Conservation (phyloP, 1,140 invertebrate species). For the Mercenaria mercenaria region DNA sequence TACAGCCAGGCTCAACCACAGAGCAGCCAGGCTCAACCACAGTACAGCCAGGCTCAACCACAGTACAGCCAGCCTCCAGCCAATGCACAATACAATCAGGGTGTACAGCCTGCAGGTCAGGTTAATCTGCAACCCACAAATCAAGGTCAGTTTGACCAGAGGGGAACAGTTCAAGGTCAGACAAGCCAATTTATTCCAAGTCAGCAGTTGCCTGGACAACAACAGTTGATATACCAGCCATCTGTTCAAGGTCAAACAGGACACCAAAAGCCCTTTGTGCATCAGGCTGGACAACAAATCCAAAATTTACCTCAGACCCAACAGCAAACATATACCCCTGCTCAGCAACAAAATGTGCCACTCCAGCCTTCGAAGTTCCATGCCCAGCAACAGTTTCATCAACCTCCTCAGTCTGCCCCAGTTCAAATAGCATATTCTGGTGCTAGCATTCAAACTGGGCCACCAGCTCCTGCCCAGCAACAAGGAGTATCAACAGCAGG, state of each 20-base stretch:
- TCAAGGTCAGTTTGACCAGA: constrained; percentile 16
- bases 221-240: constrained; percentile 6
- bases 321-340: constrained; percentile 16
- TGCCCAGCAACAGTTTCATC: neutral
- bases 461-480: neutral
- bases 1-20: no score
- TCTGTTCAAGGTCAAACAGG: constrained; percentile 32
- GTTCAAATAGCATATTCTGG: neutral
- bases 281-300: neutral
- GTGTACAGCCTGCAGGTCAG: constrained; percentile 52
- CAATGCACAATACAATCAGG: neutral
- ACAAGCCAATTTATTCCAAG: neutral
- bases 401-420: no score
- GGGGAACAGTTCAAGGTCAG: constrained; percentile 30
- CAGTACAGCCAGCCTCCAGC: constrained; percentile 20
- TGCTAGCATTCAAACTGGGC: neutral
- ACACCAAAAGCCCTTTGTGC: neutral
- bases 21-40: no score
- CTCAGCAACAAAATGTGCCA: neutral
- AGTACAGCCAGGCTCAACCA: no score
- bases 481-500: neutral
- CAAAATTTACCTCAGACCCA: neutral
- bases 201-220: constrained; percentile 52
- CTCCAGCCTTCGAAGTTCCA: constrained; percentile 46
- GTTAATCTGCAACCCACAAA: neutral